Percentiles rank a stretch among this genome's conserved stretches.
These are phyloP conservation scores for Euclidia mi DNA, from an alignment of 2,888 invertebrate genomes.

Conservation along the genomic window DNA sequence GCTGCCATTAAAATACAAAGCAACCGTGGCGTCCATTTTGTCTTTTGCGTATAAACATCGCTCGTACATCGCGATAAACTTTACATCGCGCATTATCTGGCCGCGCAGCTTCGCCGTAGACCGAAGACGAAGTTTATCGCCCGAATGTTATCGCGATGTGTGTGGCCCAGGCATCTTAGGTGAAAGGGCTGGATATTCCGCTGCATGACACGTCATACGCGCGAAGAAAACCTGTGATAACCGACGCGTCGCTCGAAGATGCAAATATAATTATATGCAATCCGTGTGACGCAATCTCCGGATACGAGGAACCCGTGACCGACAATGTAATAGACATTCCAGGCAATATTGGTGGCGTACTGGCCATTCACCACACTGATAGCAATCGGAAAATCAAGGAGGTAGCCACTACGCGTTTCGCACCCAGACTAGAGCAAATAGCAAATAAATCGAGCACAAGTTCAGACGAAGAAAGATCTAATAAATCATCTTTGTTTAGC, in stretches of 20 bases:
- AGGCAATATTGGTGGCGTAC: constrained; percentile 73
- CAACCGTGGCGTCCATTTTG: too few species aligned
- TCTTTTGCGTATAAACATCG: too few species aligned
- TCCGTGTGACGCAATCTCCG: constrained; percentile 86
- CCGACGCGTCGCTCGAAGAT: constrained; percentile 85
- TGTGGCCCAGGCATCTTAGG: too few species aligned
- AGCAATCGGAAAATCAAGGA: constrained; percentile 78
- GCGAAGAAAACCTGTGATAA: constrained; percentile 78
- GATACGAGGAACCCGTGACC: constrained; percentile 83
- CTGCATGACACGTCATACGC: constrained; percentile 72
- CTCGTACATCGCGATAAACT: too few species aligned
- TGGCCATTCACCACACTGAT: constrained; percentile 65
- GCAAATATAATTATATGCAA: constrained; percentile 89
- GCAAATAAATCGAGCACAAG: constrained; percentile 85
- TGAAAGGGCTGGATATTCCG: constrained; percentile 85
- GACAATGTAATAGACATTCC: constrained; percentile 86
- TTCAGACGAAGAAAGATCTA: constrained; percentile 85
- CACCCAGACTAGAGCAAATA: constrained; percentile 76
- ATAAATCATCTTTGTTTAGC: constrained; percentile 87
- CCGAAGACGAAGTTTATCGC: too few species aligned
- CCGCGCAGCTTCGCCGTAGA: too few species aligned
- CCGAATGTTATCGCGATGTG: too few species aligned
- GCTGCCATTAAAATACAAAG: too few species aligned
- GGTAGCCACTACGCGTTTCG: constrained; percentile 66
- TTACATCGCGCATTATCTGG: too few species aligned